phyloP scores from a whole-genome alignment of 2,113 vertebrate genomes.

The Ammospiza nelsoni region DNA sequence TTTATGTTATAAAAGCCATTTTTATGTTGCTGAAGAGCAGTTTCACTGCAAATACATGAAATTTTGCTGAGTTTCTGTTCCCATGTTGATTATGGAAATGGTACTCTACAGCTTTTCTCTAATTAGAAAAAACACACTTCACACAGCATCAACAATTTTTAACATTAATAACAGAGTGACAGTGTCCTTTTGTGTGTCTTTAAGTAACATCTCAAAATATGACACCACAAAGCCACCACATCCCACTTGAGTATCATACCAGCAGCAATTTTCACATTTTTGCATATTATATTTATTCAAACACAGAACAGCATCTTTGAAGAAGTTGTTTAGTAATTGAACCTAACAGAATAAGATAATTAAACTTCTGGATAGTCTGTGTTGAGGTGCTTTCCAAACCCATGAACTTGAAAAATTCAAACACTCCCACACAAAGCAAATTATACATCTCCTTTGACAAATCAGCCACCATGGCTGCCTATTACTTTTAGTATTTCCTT shows the following conservation, averaged over 20 bases:
- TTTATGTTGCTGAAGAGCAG: conserved; percentile 78
- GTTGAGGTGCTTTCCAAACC: not conserved
- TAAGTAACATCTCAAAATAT: conserved; percentile 58
- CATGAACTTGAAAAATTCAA: conserved; percentile 37
- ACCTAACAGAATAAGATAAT: conserved; percentile 45
- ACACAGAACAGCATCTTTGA: not conserved
- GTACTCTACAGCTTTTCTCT: conserved; percentile 74
- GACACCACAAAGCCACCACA: conserved; percentile 14
- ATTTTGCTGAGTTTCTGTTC: conserved; percentile 80
- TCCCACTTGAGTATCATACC: conserved; percentile 7
- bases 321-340: conserved; percentile 53
- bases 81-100: conserved; percentile 79
- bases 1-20: conserved; percentile 84
- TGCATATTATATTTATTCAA: conserved; percentile 49
- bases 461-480: not conserved
- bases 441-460: not conserved
- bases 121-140: conserved; percentile 85
- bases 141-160: conserved; percentile 74
- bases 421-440: not conserved
- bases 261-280: not conserved
- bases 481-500: not conserved
- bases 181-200: conserved; percentile 72
- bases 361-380: conserved; percentile 27
- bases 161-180: conserved; percentile 73
- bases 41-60: conserved; percentile 79